Evolutionary conservation across 2,888 invertebrate species (phyloP).

Genomic region (Homarus gammarus): DNA sequence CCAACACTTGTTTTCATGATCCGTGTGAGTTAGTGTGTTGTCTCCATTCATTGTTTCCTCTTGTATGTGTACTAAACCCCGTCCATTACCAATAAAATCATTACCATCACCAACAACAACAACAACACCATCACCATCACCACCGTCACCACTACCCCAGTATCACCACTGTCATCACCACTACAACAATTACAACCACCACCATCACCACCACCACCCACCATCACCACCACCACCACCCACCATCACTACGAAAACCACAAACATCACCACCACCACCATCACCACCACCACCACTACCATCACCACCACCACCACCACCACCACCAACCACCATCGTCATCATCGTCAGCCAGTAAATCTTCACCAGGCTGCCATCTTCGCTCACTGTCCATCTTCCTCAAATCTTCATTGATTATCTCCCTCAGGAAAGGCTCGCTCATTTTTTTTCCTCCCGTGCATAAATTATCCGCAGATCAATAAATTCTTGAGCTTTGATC

Average conservation of each 20-base stretch:
- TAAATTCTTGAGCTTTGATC: conserved; percentile 8
- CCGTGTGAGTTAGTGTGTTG: no score
- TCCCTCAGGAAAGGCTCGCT: conserved; percentile 8
- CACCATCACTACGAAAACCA: no score
- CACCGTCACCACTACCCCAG: background rate
- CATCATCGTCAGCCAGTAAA: conserved; percentile 2
- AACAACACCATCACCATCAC: background rate
- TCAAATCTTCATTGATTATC: conserved; percentile 29
- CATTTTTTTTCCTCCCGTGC: background rate
- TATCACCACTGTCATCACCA: background rate
- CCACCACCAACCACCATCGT: background rate
- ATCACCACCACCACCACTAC: background rate
- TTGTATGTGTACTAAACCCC: no score
- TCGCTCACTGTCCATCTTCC: conserved; percentile 4
- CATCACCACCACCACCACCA: background rate
- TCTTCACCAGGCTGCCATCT: conserved; percentile 15
- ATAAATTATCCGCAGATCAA: background rate
- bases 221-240: background rate
- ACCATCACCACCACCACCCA: no score
- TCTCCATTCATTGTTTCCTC: no score
- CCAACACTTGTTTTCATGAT: no score
- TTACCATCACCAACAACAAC: no score
- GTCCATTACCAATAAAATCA: no score
- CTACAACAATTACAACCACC: background rate
- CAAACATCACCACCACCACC: background rate